A percentile compares a stretch with the other conserved stretches of the same genome.
These are phyloP conservation scores for Labeo rohita DNA, from an alignment of 2,113 vertebrate species.

Conservation along the genomic window DNA sequence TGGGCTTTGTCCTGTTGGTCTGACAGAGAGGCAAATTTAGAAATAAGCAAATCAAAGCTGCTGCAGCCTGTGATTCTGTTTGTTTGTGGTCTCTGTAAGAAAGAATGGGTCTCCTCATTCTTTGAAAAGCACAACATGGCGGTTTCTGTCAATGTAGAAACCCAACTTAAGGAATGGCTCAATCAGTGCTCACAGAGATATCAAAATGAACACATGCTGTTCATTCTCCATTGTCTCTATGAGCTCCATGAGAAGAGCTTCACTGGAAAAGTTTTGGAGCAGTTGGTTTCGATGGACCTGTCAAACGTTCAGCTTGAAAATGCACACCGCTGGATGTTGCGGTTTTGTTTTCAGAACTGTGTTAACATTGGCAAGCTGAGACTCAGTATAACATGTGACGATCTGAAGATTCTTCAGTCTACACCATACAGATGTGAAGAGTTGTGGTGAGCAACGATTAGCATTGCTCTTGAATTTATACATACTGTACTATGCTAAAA, in stretches of 20 bases:
- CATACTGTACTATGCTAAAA: background rate
- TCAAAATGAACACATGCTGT: background rate
- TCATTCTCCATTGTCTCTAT: background rate
- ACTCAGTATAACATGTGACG: background rate
- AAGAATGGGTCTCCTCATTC: background rate
- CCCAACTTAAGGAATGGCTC: slow-evolving; percentile 18
- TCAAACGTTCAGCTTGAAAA: background rate
- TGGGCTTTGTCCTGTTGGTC: background rate
- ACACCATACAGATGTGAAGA: background rate
- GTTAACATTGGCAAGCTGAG: slow-evolving; percentile 2
- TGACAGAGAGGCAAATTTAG: background rate
- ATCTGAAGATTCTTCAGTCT: slow-evolving; percentile 38
- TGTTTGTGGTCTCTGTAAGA: slow-evolving; percentile 14
- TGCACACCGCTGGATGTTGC: slow-evolving; percentile 3
- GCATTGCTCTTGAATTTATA: background rate
- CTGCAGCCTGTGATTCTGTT: slow-evolving; percentile 19
- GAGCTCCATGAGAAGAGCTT: slow-evolving; percentile 38
- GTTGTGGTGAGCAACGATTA: slow-evolving; percentile 25
- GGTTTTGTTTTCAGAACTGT: slow-evolving; percentile 27
- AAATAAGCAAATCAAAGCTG: too few species aligned
- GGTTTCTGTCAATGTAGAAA: background rate
- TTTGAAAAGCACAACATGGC: background rate
- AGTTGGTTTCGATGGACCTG: background rate
- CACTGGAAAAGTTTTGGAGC: background rate
- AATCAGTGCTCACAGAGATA: background rate